Conservation (phyloP, 2,797 vertebrate genomes). For the Rhynchonycteris naso region DNA sequence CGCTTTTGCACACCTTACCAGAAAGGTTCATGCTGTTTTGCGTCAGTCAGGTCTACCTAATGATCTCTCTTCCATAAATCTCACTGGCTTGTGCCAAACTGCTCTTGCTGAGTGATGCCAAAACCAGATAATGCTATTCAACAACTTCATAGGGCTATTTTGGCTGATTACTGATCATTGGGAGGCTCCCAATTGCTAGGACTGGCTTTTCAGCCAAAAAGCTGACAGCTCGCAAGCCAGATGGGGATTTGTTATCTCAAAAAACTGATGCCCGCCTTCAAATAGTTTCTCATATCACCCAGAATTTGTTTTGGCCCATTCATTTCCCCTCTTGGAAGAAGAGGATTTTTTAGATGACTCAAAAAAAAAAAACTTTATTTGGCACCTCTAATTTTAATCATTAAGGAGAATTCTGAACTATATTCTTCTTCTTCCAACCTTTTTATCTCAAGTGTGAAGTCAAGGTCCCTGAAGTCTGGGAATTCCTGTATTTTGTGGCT, state of each 20-base stretch:
- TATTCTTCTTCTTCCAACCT: not conserved
- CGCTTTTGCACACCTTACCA: not conserved
- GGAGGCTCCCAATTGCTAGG: not conserved
- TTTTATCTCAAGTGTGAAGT: not conserved
- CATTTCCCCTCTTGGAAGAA: not conserved
- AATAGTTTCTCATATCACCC: not conserved
- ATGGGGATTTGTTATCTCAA: not conserved
- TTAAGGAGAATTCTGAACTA: not conserved
- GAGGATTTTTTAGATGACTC: constrained; percentile 36
- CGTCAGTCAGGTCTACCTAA: not conserved
- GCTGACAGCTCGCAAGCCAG: not conserved
- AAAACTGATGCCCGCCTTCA: not conserved
- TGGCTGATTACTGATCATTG: not conserved
- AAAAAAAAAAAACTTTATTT: not conserved
- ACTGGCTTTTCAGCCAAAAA: not conserved
- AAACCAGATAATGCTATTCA: not conserved
- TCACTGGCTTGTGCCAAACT: not conserved
- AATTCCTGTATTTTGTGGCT: not conserved
- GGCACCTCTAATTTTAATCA: not conserved
- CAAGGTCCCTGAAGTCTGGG: not conserved
- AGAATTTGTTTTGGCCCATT: not conserved
- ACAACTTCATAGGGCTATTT: not conserved
- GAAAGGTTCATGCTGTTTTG: not conserved
- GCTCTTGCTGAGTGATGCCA: not conserved
- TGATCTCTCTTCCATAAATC: not conserved